Conservation (phyloP, 2,113 vertebrate species). For the Ciconia maguari region DNA sequence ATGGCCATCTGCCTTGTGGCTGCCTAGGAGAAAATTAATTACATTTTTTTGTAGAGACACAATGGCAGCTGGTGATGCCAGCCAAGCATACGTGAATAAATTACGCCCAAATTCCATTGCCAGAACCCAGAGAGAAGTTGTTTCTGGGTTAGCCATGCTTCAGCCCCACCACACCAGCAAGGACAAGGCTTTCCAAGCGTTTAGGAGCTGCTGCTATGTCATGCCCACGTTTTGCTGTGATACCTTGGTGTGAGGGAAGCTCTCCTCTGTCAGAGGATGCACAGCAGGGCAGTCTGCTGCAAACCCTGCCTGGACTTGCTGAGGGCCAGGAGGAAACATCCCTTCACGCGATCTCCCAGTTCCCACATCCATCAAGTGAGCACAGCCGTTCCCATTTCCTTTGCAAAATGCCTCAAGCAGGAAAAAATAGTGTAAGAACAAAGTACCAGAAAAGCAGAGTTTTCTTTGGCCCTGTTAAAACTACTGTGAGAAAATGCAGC, state of each 20-base stretch:
- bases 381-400: background rate
- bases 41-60: background rate
- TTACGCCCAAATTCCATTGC: background rate
- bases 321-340: background rate
- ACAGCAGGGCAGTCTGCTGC: background rate
- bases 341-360: constrained; percentile 6
- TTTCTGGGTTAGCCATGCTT: background rate
- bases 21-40: constrained; percentile 21
- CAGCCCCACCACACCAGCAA: background rate
- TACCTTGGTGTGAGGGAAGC: background rate
- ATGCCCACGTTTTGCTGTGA: background rate
- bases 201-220: background rate
- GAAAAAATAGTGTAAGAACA: background rate
- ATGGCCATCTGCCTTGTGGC: constrained; percentile 37
- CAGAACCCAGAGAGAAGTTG: background rate
- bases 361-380: constrained; percentile 22
- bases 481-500: background rate
- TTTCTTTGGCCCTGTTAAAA: background rate
- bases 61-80: background rate
- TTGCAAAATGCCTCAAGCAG: constrained; percentile 14
- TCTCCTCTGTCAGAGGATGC: background rate
- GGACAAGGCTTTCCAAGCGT: background rate
- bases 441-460: background rate
- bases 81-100: background rate
- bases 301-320: background rate